Evolutionary conservation across 2,797 vertebrate species (phyloP), one percentile per base, ranked within the genome.

Genomic region (Perodicticus potto): DNA sequence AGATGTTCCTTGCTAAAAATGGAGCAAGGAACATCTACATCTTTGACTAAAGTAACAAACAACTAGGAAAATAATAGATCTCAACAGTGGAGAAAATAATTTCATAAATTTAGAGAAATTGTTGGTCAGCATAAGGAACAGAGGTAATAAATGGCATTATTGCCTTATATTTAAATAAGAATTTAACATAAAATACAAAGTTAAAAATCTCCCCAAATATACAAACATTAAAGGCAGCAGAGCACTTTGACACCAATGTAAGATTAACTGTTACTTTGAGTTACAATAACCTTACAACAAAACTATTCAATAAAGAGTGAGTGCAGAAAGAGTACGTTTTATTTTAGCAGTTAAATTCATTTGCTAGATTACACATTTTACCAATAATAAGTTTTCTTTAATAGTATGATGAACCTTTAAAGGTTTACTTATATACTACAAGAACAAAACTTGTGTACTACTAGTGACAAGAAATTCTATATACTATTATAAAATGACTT

Each of bases 51-150:
- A 49, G 49, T 49, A 49, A 49, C 49, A 49, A 49, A 49, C 7
- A 96, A 74, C 32, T 86, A 69, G 27, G 69, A 95, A 82, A 34
- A 14, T 57, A 85, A 49, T 11, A 57, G 27, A 69, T 43, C 17
- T 43, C 7, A 86, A 0, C 5, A 84, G 3, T 11, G 45, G 45
- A 78, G 32, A 86, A 91, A 95, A 84, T 55, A 63, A 61, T 63
- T 59, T 77, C 32, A 73, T 67, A 86, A 34, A 93, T 95, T 69
- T 86, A 7, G 57, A 86, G 34, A 86, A 77, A 73, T 1, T 96
- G 7, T 2, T 53, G 3, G 12, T 53, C 34, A 70, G 19, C 17
- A 88, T 84, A 55, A 37, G 12, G 45, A 80, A 67, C 19, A 69
- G n/a, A 88, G 0, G 8, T 25, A 2, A 72, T 65, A 7, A 77